These are phyloP conservation scores for Euphonia xanthogaster DNA, from an alignment of 2,797 vertebrate genomes.

Conservation along the genomic window DNA sequence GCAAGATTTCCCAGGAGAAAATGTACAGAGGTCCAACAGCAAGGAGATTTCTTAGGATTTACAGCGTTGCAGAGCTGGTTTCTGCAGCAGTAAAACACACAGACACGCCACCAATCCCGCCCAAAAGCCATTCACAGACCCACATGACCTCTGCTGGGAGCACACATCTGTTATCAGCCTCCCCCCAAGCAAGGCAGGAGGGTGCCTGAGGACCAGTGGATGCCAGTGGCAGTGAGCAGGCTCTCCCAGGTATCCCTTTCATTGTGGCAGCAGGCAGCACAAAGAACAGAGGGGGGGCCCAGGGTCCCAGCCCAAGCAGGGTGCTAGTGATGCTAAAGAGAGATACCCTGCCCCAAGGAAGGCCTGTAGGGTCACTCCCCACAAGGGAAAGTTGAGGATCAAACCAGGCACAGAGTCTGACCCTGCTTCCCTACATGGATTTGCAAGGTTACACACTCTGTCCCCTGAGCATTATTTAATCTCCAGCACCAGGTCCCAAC, in stretches of 20 bases:
- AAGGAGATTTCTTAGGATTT: not conserved
- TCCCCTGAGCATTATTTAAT: not conserved
- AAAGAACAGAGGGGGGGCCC: not conserved
- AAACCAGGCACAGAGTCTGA: accelerated
- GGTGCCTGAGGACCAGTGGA: accelerated
- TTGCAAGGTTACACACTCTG: not conserved
- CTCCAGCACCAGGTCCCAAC: not conserved
- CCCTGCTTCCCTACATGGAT: not conserved
- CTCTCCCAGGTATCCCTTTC: not conserved
- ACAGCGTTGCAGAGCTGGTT: not conserved
- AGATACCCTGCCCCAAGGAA: not conserved
- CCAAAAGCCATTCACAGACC: not conserved
- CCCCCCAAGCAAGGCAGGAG: accelerated
- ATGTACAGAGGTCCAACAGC: not conserved
- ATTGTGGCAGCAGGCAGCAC: accelerated
- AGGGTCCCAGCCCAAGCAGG: accelerated
- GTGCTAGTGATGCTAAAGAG: not conserved
- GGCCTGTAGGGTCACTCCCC: accelerated
- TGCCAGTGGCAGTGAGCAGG: not conserved
- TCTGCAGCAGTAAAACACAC: not conserved
- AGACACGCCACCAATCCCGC: not conserved
- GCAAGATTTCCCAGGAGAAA: conserved; percentile 2
- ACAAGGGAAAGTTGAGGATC: not conserved
- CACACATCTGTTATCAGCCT: not conserved
- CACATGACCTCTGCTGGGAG: not conserved